Conservation (phyloP, 2,797 vertebrate genomes). For the Parauchenoglanis ngamensis region DNA sequence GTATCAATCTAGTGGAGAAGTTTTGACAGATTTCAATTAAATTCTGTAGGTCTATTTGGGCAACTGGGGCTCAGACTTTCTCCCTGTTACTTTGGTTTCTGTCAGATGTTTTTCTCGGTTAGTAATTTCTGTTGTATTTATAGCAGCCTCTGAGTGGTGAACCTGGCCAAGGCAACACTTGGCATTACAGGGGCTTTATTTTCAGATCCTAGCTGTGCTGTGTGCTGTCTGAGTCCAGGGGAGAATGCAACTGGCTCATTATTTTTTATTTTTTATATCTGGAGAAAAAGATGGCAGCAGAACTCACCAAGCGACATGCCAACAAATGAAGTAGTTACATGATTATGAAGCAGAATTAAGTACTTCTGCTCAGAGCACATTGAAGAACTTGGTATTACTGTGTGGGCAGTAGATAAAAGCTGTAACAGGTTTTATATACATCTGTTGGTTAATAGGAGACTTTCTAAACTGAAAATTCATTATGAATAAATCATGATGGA, state of each 20-base stretch:
- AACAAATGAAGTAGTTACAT: conserved; percentile 27
- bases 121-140: conserved; percentile 30
- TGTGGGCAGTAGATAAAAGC: conserved; percentile 20
- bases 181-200: conserved; percentile 12
- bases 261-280: neutral
- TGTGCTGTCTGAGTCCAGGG: conserved; percentile 2
- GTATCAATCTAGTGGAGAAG: neutral
- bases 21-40: conserved; percentile 27
- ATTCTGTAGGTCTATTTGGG: conserved; percentile 5
- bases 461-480: neutral
- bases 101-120: conserved; percentile 20
- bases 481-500: neutral
- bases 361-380: neutral
- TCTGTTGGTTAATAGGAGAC: neutral
- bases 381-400: neutral
- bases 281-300: neutral
- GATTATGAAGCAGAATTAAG: conserved; percentile 24
- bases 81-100: neutral
- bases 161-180: neutral
- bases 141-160: neutral
- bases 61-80: conserved; percentile 1
- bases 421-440: neutral
- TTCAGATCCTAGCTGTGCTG: conserved; percentile 5
- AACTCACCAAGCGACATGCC: conserved; percentile 1
- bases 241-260: conserved; percentile 17